A percentile compares a stretch with the other conserved stretches of the same genome.
Evolutionary conservation across 2,888 invertebrate species (phyloP).

Genomic region (Hypomecis punctinalis): DNA sequence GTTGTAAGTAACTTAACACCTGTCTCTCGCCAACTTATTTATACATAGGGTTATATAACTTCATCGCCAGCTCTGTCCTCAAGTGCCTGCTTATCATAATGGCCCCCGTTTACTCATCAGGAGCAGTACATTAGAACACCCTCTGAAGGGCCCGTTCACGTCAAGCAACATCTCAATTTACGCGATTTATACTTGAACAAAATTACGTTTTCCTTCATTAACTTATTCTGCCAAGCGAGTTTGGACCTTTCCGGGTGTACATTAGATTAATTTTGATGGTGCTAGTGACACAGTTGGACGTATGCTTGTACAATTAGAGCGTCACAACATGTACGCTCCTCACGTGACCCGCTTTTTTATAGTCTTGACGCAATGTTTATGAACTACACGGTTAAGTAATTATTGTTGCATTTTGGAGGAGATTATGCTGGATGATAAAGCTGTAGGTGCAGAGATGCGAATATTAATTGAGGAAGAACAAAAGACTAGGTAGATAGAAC

Average conservation of each 20-base stretch:
- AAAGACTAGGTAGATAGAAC: no score
- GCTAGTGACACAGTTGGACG: conserved; percentile 15
- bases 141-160: conserved; percentile 36
- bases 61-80: conserved; percentile 19
- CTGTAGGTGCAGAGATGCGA: neutral
- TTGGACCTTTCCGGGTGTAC: conserved; percentile 8
- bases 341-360: conserved; percentile 50
- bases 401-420: neutral
- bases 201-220: conserved; percentile 40
- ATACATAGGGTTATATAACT: conserved; percentile 4
- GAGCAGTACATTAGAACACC: conserved; percentile 43
- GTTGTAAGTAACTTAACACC: neutral
- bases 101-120: conserved; percentile 36
- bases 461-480: no score
- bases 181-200: conserved; percentile 46
- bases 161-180: conserved; percentile 52
- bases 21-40: neutral
- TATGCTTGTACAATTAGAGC: conserved; percentile 42
- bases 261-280: conserved; percentile 10
- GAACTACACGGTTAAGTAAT: conserved; percentile 1
- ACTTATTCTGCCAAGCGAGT: conserved; percentile 27
- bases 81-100: conserved; percentile 33
- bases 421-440: neutral
- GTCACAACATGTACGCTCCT: conserved; percentile 36
- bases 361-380: conserved; percentile 22